Conservation (phyloP, 2,888 invertebrate genomes). For the Andricus quercusramuli region DNA sequence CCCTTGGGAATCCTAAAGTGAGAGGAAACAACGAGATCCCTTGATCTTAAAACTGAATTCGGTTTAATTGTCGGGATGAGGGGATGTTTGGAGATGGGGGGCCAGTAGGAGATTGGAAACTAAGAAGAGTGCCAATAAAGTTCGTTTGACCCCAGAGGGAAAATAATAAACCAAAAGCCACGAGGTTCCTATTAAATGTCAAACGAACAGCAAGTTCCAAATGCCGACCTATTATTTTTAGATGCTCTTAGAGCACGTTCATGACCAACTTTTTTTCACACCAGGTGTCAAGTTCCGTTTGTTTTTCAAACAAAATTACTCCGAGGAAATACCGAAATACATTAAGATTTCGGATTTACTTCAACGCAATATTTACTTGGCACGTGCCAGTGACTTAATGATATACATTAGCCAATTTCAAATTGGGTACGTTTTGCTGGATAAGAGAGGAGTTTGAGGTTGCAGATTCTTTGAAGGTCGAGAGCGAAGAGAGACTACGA, state of each 20-base stretch:
- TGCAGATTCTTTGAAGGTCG: constrained; percentile 16
- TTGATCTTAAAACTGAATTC: constrained; percentile 29
- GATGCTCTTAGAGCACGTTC: constrained; percentile 63
- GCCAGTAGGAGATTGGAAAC: not conserved
- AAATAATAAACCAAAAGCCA: constrained; percentile 49
- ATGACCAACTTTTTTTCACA: constrained; percentile 57
- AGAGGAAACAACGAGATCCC: constrained; percentile 34
- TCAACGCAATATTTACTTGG: constrained; percentile 32
- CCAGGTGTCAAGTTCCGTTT: constrained; percentile 8
- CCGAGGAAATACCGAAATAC: not conserved
- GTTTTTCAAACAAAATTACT: constrained; percentile 12
- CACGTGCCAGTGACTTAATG: constrained; percentile 31
- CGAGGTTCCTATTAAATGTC: constrained; percentile 66
- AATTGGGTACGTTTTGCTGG: constrained; percentile 21
- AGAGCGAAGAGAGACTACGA: not conserved
- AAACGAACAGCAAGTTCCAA: constrained; percentile 66
- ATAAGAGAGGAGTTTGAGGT: constrained; percentile 21
- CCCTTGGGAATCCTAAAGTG: constrained; percentile 45
- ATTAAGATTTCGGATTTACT: constrained; percentile 12
- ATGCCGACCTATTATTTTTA: constrained; percentile 72
- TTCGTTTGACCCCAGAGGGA: not conserved
- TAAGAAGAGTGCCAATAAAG: not conserved
- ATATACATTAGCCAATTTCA: constrained; percentile 36
- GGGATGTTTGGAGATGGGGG: not conserved
- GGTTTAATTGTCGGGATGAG: not conserved